These are phyloP conservation scores for Cyaniris semiargus DNA, from an alignment of 2,888 invertebrate species.

Conservation along the genomic window DNA sequence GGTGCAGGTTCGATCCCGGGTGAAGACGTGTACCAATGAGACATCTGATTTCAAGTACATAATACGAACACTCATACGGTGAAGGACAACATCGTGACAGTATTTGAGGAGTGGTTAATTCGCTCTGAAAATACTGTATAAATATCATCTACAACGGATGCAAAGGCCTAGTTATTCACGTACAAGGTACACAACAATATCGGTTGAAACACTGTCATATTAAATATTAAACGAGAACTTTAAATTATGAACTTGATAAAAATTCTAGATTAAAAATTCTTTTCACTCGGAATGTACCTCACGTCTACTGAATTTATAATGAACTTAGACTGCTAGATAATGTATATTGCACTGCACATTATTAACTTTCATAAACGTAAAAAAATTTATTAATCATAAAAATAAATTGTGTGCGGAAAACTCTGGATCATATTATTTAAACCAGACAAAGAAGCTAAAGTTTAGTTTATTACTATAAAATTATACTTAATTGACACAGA, in stretches of 20 bases:
- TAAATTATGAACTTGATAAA: slow-evolving; percentile 33
- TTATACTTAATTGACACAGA: no score
- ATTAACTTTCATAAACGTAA: slow-evolving; percentile 7
- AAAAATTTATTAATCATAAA: neutral
- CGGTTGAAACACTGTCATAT: neutral
- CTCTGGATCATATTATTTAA: neutral
- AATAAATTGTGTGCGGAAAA: neutral
- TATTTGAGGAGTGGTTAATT: no score
- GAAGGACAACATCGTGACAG: no score
- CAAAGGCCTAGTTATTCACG: no score
- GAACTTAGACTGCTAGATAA: slow-evolving; percentile 32
- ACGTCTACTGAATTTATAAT: slow-evolving; percentile 54
- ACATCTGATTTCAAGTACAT: no score
- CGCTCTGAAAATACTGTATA: no score
- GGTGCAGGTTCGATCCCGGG: no score
- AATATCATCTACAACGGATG: no score
- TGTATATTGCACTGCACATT: slow-evolving; percentile 13
- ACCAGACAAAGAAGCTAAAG: neutral
- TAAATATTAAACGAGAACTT: neutral
- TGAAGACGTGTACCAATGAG: no score
- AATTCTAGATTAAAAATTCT: slow-evolving; percentile 62
- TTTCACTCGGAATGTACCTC: slow-evolving; percentile 48
- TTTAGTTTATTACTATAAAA: neutral
- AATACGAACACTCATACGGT: no score
- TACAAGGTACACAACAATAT: neutral